Conservation (phyloP, 1,140 invertebrate species). For the Cydia strobilella region DNA sequence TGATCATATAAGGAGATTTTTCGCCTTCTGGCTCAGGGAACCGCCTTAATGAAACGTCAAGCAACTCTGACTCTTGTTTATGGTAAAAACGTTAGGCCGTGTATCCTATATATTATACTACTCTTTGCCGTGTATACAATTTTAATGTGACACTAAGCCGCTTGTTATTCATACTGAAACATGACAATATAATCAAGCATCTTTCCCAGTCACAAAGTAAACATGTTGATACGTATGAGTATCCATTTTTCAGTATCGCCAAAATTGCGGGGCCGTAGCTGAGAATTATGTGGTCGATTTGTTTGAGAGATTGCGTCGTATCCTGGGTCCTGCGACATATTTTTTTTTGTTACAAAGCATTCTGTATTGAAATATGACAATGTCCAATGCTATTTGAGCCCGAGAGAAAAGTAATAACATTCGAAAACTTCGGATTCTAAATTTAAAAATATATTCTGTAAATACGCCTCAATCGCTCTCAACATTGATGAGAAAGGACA, state of each 20-base stretch:
- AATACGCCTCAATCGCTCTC: no score
- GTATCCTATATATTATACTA: no score
- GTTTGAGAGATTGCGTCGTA: conserved; percentile 10
- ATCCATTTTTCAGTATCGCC: conserved; percentile 9
- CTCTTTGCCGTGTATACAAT: no score
- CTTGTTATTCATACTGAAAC: background rate
- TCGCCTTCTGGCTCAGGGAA: no score
- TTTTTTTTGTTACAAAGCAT: background rate
- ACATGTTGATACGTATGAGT: conserved; percentile 3
- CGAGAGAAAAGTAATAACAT: background rate
- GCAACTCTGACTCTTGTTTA: no score
- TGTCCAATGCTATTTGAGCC: background rate
- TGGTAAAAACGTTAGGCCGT: no score
- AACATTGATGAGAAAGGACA: no score
- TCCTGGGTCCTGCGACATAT: background rate
- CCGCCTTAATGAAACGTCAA: no score
- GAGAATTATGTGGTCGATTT: conserved; percentile 5
- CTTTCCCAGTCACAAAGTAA: background rate
- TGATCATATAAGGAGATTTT: no score
- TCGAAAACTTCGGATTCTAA: no score
- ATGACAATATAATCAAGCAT: background rate
- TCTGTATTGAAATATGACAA: background rate
- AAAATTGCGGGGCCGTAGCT: conserved; percentile 7
- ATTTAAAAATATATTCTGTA: no score
- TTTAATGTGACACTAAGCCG: no score